Evolutionary conservation across 2,113 vertebrate genomes (phyloP), one percentile per base, ranked within the genome.

Genomic region (Urocynchramus pylzowi): DNA sequence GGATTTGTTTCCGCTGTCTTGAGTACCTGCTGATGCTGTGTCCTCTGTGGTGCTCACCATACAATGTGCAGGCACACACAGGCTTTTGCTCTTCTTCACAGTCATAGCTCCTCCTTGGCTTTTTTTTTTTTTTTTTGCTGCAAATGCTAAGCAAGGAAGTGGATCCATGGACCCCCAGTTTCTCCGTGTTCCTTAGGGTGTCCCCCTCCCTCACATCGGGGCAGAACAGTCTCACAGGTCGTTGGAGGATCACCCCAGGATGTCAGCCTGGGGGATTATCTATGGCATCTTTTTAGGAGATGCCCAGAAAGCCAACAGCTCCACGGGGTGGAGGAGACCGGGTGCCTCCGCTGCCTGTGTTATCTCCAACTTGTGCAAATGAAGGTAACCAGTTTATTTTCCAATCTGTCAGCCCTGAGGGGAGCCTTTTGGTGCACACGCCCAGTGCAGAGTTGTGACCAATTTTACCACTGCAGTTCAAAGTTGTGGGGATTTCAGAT

Each of bases 21-120:
- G 33, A 16, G 24, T 41, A 54, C 24, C n/a, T 16, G 4, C 53
- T 8, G 20, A 3, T 30, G 35, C 53, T 37, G n/a, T 24, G 27
- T 19, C 24, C 63, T 64, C 37, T 0, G 0, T 49, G 54, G 7
- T 7, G 5, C 5, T 60, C 63, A 56, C 28, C 0, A 0, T 10
- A 16, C 0, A 0, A 31, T 5, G 13, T 24, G 17, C 33, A 61
- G 47, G 7, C 54, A 31, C 6, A n/a, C 1, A 2, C 9, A 26
- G 15, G 19, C 30, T 41, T 87, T 71, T 56, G 28, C 8, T 11
- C 60, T 68, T 67, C 26, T n/a, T 45, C 39, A 33, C 0, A 0
- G 0, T 67, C 67, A 13, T 3, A 52, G 35, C 42, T 82, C 27
- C 49, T 76, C 21, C 21, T 82, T 1, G 9, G 24, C 53, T 67